Evolutionary conservation across 2,113 vertebrate genomes (phyloP), one percentile per base, ranked within the genome.

Genomic region (Podilymbus podiceps): DNA sequence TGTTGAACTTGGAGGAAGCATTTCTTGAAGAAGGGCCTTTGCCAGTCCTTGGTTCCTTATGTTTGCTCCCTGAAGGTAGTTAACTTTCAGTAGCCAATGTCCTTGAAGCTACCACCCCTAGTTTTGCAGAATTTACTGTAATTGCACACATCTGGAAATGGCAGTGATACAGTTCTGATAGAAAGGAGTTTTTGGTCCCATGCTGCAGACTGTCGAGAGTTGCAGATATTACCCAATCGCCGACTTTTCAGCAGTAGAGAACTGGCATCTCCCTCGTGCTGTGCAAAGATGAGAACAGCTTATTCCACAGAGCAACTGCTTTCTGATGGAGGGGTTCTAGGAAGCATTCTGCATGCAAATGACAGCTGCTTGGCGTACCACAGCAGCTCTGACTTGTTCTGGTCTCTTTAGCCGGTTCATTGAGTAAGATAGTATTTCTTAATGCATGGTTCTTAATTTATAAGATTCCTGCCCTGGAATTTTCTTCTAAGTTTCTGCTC

Each of bases 331-430:
- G 30, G n/a, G 21, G 53, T 16, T 68, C 40, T 35, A 2, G 60
- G 50, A 27, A 44, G 67, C 4, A 1, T 21, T 21, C 22, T 9
- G 44, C 17, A 2, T 18, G 19, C 42, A 1, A 3, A 3, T 28
- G 60, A 8, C 64, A 66, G 63, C 63, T 58, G 49, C 42, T 35
- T 53, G 69, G 42, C 42, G 47, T 49, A 5, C 31, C 28, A 5
- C 58, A 3, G 8, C 56, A 22, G 2, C 42, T 49, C 55, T 3
- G 15, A 10, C 49, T 64, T 11, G 5, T n/a, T 30, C 56, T 31
- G 62, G 42, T 63, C 44, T 63, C 67, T 56, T 38, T 9, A 40
- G 31, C 35, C n/a, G 7, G 31, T 11, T 67, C 44, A 8, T 31
- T 33, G n/a, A 44, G n/a, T 38, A 59, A 44, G 58, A 42, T 33